These are phyloP conservation scores for Aphidius gifuensis DNA, from an alignment of 1,140 invertebrate genomes.

Conservation along the genomic window DNA sequence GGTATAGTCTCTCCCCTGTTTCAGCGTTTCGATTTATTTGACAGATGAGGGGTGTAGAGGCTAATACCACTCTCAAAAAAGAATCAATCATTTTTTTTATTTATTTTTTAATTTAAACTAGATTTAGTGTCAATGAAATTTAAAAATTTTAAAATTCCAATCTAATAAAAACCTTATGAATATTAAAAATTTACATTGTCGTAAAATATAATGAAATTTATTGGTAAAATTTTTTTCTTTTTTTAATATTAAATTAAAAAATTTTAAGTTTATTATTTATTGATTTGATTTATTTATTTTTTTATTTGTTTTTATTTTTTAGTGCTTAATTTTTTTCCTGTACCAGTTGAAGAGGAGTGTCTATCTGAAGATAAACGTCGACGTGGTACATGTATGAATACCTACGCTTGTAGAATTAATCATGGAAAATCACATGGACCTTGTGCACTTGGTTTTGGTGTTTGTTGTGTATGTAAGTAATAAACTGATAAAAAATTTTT, in stretches of 20 bases:
- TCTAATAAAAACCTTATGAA: too few relatives aligned
- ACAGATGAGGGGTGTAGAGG: too few relatives aligned
- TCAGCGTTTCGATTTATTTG: too few relatives aligned
- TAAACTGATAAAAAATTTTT: background rate
- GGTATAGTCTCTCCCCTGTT: too few relatives aligned
- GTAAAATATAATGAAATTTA: background rate
- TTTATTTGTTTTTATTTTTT: constrained; percentile 39
- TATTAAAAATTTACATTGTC: too few relatives aligned
- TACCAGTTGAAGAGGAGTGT: constrained; percentile 75
- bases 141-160: too few relatives aligned
- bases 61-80: too few relatives aligned
- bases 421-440: constrained; percentile 70
- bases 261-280: background rate
- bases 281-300: background rate
- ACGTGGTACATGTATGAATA: constrained; percentile 73
- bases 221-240: background rate
- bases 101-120: too few relatives aligned
- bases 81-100: too few relatives aligned
- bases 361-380: constrained; percentile 66
- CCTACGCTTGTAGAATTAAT: constrained; percentile 78
- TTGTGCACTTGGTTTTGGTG: constrained; percentile 80
- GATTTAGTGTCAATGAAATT: too few relatives aligned
- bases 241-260: background rate
- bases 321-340: constrained; percentile 76
- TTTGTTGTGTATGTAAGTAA: constrained; percentile 84